These are phyloP conservation scores for Limenitis camilla DNA, from an alignment of 2,888 invertebrate species.

Conservation along the genomic window DNA sequence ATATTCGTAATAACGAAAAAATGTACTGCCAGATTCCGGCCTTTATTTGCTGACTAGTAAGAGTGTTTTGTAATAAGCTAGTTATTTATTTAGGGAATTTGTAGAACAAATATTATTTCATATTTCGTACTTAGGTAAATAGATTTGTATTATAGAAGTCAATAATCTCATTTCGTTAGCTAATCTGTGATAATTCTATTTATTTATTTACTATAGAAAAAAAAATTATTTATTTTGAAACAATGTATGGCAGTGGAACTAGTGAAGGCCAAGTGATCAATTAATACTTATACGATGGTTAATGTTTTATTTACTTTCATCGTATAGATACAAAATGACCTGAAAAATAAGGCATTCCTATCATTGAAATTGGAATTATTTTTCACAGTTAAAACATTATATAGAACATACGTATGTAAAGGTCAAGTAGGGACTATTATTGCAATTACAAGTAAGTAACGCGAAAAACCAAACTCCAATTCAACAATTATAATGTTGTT, in stretches of 20 bases:
- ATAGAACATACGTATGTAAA: too few relatives aligned
- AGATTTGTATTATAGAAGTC: conserved; percentile 51
- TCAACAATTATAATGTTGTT: too few relatives aligned
- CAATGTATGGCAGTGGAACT: background rate
- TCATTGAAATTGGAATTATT: background rate
- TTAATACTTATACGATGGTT: too few relatives aligned
- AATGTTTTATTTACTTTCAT: too few relatives aligned
- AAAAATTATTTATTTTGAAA: background rate
- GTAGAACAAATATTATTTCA: conserved; percentile 61
- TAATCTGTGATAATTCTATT: conserved; percentile 36
- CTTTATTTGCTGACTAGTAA: conserved; percentile 60
- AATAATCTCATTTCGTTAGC: conserved; percentile 55
- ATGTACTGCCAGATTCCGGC: conserved; percentile 54
- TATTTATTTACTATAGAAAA: background rate
- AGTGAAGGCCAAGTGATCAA: too few relatives aligned
- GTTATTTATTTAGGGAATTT: conserved; percentile 42
- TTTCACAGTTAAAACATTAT: background rate
- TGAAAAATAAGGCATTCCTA: background rate
- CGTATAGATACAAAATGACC: too few relatives aligned
- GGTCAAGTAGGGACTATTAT: too few relatives aligned
- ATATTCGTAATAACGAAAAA: conserved; percentile 72
- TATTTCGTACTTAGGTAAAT: conserved; percentile 58
- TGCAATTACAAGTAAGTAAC: too few relatives aligned
- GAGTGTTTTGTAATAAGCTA: conserved; percentile 56
- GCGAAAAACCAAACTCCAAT: too few relatives aligned